These are phyloP conservation scores for Xestoiulus laeticollis DNA, from an alignment of 2,888 invertebrate species.

Conservation along the genomic window DNA sequence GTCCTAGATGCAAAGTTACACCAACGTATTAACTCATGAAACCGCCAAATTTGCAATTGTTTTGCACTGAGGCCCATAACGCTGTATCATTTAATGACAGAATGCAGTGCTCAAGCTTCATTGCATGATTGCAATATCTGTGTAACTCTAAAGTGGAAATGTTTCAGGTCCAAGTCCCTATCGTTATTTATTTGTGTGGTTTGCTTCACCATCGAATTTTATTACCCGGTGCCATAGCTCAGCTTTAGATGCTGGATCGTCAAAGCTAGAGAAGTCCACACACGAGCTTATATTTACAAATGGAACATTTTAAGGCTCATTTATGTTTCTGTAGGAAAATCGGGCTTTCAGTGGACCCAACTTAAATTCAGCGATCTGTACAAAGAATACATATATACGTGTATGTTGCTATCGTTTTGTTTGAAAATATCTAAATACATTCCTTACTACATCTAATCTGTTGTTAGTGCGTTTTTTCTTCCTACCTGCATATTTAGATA, in stretches of 20 bases:
- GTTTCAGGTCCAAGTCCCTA: background rate
- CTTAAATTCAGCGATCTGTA: background rate
- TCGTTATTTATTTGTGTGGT: background rate
- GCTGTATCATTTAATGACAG: background rate
- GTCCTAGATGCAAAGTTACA: too few species aligned
- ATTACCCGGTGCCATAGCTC: background rate
- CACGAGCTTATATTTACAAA: background rate
- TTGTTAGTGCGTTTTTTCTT: background rate
- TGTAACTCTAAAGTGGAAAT: background rate
- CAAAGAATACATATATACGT: too few species aligned
- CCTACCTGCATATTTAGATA: background rate
- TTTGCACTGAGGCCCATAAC: background rate
- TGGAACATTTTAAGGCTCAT: background rate
- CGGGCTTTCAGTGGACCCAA: background rate
- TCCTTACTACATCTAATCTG: background rate
- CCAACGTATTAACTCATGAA: background rate
- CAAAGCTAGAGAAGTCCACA: constrained; percentile 18
- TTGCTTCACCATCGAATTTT: background rate
- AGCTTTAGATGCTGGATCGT: constrained; percentile 11
- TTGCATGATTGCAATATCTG: background rate
- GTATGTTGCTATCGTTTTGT: background rate
- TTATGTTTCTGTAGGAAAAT: background rate
- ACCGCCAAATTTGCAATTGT: background rate
- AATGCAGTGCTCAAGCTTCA: too few species aligned
- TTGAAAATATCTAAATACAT: constrained; percentile 24